Evolutionary conservation across 2,797 vertebrate species (phyloP), one percentile per base, ranked within the genome.

Genomic region (Esox lucius): DNA sequence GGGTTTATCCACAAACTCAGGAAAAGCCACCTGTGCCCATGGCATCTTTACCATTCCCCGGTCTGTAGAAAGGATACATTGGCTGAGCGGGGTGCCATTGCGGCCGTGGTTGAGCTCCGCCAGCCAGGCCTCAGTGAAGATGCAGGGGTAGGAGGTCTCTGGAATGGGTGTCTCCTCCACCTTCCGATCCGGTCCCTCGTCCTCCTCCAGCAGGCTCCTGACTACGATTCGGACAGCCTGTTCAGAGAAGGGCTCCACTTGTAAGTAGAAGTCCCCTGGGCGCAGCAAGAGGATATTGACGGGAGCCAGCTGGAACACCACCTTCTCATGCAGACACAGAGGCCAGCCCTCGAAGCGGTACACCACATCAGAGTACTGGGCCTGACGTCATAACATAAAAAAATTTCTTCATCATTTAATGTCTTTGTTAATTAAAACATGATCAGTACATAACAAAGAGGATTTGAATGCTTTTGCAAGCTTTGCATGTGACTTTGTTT

Each of bases 331-430:
- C 61, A 98, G 93, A 81, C 97, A 98, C 72, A 99, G 88, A 1
- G 97, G 97, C 97, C 97, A 99, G 81, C 97, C 97, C 80, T 97
- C 96, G 2, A 95, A 96, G 82, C 95, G 92, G 90, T 98, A 98
- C 83, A 98, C 91, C 87, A 94, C 90, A 78, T 95, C 95, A 61
- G 93, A 91, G 86, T 95, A 98, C 66, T 93, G 91, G 80, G 95
- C 96, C 97, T 99, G 85, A 1, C 28, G 24, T 9, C 26, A 53
- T 1, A n/a, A 46, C 19, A 42, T 39, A 22, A 16, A 49, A 53
- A 28, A 26, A n/a, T 39, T 7, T 42, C n/a, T 19, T n/a, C 17
- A 35, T 9, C 62, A 65, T 33, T 65, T 16, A 9, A 67, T 67
- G 65, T 39, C 28, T n/a, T 39, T n/a, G n/a, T 26, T 24, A 24